Base-by-base conservation (phyloP, 2,888 invertebrate genomes). In the Plagiodera versicolora region DNA sequence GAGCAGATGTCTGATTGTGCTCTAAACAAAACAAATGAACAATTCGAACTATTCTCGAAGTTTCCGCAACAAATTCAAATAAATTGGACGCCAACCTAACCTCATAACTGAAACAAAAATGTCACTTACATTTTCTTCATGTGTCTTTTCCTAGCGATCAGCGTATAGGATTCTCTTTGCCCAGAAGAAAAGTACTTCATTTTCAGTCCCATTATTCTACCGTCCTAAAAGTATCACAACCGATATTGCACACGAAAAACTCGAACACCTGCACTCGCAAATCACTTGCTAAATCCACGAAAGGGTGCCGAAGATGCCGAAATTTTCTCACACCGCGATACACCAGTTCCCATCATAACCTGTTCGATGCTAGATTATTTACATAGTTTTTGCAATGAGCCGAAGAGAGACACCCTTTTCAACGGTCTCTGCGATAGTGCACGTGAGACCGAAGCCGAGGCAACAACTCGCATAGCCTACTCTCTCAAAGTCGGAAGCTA, bases 81-180 rank as follows among this genome's bases (percentile, higher is more conserved):
- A 24, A 24, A 5, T 24, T 24, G 3, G n/a, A n/a, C n/a, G n/a
- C n/a, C n/a, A 3, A 24, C 24, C 24, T 24, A 24, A 24, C 24
- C 24, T 24, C 24, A 17, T 17, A 24, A 14, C 8, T 19, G 18
- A 10, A 11, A 14, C 11, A 52, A 39, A 62, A 56, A 44, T 53
- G 55, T 63, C 82, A 86, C 86, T 82, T 84, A 87, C 87, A 86
- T 77, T 77, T 86, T 87, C 83, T 86, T 86, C 85, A 86, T 85
- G 81, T 86, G 80, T 81, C 86, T 82, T 78, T 86, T 83, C 79
- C 86, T 83, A 58, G 86, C 84, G 59, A 86, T 84, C 68, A 86
- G 79, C 17, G 86, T 84, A 77, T 86, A 86, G 50, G 86, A 83
- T 81, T 86, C 86, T 76, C 85, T 84, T 77, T 84, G 80, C 61